Percentiles rank a stretch among this genome's conserved stretches.
Evolutionary conservation across 2,797 vertebrate genomes (phyloP).

Genomic region (Eleutherodactylus coqui): DNA sequence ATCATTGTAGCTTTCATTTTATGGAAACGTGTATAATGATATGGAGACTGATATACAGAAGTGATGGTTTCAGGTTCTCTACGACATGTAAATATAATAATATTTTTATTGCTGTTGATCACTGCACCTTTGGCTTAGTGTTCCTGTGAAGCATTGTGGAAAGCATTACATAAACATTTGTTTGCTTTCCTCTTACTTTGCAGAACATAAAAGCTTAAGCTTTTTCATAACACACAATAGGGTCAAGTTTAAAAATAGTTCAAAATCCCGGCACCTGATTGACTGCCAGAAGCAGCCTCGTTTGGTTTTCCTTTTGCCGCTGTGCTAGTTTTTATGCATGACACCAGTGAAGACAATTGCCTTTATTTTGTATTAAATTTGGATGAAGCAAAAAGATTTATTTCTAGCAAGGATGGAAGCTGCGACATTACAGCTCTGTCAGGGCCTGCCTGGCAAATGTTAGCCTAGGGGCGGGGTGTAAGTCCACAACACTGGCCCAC

Average conservation of each 20-base stretch:
- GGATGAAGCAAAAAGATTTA: not conserved
- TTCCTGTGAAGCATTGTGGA: not conserved
- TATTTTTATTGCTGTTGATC: not conserved
- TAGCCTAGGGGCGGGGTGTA: too few relatives aligned
- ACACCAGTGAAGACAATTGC: not conserved
- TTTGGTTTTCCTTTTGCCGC: not conserved
- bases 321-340: not conserved
- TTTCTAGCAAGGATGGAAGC: not conserved
- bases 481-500: too few relatives aligned
- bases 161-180: not conserved
- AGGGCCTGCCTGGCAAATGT: too few relatives aligned
- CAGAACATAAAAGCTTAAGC: not conserved
- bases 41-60: too few relatives aligned
- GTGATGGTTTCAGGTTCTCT: too few relatives aligned
- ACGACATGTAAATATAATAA: too few relatives aligned
- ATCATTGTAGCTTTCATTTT: too few relatives aligned
- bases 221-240: not conserved
- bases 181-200: not conserved
- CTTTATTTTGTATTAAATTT: slow-evolving; percentile 7
- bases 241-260: not conserved
- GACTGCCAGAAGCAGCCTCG: not conserved
- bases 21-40: too few relatives aligned
- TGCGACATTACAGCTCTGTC: not conserved
- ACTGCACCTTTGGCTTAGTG: not conserved
- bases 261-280: not conserved